Evolutionary conservation across 2,113 vertebrate species (phyloP).

Genomic region (Theristicus caerulescens): DNA sequence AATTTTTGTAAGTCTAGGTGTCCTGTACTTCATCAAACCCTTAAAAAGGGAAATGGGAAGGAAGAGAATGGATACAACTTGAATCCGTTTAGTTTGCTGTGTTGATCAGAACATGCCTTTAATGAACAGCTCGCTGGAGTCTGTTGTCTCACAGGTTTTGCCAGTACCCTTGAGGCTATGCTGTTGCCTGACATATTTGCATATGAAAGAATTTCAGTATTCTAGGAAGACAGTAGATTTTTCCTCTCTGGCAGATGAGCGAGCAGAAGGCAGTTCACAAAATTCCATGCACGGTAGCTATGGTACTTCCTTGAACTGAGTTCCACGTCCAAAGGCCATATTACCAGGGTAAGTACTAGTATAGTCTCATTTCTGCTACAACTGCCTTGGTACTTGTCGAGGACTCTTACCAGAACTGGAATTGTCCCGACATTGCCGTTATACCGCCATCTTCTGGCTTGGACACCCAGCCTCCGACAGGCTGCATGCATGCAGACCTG

Average conservation of each 20-base stretch:
- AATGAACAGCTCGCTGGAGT: conserved; percentile 19
- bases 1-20: not conserved
- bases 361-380: conserved; percentile 28
- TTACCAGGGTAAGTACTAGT: conserved; percentile 42
- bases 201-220: conserved; percentile 60
- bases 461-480: no score
- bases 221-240: not conserved
- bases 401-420: no score
- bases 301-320: not conserved
- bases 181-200: conserved; percentile 57
- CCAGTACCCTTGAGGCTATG: conserved; percentile 41
- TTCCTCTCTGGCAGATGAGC: conserved; percentile 30
- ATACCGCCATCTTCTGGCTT: no score
- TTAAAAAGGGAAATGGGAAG: not conserved
- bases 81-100: not conserved
- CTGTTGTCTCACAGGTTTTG: conserved; percentile 44
- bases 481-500: no score
- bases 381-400: not conserved
- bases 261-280: not conserved
- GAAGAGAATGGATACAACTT: not conserved
- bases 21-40: not conserved
- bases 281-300: not conserved
- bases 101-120: conserved; percentile 26
- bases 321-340: conserved; percentile 18
- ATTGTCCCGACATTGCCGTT: no score